These are phyloP conservation scores for Portunus trituberculatus DNA, from an alignment of 1,140 invertebrate species.

Conservation along the genomic window DNA sequence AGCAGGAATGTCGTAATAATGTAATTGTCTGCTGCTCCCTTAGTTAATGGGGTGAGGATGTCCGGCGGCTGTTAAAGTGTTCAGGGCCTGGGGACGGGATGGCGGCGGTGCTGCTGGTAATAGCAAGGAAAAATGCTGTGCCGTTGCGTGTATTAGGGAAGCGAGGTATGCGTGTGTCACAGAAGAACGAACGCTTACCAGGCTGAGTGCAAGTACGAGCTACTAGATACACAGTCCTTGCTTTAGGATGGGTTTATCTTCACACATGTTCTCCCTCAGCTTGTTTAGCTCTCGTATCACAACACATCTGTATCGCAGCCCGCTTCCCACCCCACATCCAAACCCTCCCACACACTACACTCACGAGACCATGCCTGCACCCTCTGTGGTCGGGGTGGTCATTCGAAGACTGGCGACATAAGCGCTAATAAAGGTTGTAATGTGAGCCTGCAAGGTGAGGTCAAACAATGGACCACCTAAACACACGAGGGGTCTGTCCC, in stretches of 20 bases:
- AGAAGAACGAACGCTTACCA: no score
- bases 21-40: background rate
- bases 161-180: background rate
- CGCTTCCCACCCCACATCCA: background rate
- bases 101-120: no score
- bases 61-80: background rate
- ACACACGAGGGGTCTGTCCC: background rate
- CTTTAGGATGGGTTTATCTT: background rate
- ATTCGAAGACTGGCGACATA: background rate
- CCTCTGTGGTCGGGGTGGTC: background rate
- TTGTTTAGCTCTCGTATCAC: background rate
- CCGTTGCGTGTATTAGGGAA: background rate
- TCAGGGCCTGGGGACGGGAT: background rate
- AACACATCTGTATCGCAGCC: background rate
- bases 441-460: background rate
- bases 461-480: conserved; percentile 2
- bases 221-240: background rate
- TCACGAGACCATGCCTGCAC: background rate
- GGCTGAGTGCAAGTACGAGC: background rate
- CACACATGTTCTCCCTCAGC: background rate
- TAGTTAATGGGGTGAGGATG: background rate
- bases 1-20: background rate
- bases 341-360: background rate
- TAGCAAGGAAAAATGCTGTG: background rate
- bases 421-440: background rate